phyloP scores from a whole-genome alignment of 2,797 vertebrate genomes.

The Sciurus vulgaris region DNA sequence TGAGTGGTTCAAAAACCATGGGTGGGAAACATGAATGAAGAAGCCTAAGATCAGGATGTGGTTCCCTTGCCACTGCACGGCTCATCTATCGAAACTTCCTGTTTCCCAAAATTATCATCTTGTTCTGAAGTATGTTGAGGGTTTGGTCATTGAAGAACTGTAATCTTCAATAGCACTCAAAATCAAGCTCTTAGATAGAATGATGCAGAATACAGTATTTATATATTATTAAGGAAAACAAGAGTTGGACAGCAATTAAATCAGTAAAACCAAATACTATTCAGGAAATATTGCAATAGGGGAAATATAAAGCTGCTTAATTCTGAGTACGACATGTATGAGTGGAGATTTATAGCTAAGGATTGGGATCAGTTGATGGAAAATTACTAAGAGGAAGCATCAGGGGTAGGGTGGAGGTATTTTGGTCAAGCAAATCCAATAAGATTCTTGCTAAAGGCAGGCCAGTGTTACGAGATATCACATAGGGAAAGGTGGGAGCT shows the following conservation, averaged over 20 bases:
- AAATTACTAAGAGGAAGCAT: neutral
- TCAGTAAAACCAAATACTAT: neutral
- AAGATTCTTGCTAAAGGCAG: neutral
- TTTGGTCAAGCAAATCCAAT: neutral
- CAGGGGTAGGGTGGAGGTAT: neutral
- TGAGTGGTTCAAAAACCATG: neutral
- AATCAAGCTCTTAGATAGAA: neutral
- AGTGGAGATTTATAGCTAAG: neutral
- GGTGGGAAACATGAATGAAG: neutral
- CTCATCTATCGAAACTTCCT: neutral
- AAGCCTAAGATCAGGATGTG: neutral
- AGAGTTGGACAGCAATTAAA: neutral
- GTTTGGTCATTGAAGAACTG: neutral
- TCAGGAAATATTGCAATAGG: neutral
- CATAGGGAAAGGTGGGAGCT: neutral
- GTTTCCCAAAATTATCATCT: neutral
- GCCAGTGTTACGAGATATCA: neutral
- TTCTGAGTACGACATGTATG: neutral
- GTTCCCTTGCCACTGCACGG: neutral
- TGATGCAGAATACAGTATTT: neutral
- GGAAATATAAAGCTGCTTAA: neutral
- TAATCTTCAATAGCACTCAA: neutral
- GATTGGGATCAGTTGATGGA: neutral
- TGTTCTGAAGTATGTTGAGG: neutral
- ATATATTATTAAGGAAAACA: neutral